Evolutionary conservation across 2,113 vertebrate species (phyloP).

Genomic region (Rhinogobius similis): DNA sequence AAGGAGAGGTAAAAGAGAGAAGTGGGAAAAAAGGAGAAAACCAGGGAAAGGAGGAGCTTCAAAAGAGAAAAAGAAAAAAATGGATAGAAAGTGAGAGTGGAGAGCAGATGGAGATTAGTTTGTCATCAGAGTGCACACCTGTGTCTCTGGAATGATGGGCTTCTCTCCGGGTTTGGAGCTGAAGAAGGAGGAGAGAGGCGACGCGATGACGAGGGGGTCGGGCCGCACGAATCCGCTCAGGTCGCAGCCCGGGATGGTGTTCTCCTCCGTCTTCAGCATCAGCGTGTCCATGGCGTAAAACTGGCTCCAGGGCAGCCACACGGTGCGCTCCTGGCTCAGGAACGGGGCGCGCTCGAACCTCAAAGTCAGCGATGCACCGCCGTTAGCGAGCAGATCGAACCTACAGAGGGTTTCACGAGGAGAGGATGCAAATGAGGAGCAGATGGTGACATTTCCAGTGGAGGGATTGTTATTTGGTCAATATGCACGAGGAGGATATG

Average conservation of each 20-base stretch:
- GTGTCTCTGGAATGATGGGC: conserved; percentile 96
- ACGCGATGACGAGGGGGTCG: conserved; percentile 95
- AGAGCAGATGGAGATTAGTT: no score
- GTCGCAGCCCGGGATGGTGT: conserved; percentile 98
- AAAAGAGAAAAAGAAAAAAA: conserved; percentile 48
- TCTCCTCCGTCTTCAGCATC: conserved; percentile 98
- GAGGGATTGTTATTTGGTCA: conserved; percentile 39
- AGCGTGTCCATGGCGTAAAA: conserved; percentile 99
- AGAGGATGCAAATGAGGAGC: conserved; percentile 65
- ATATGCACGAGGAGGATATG: conserved; percentile 14
- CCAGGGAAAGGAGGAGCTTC: conserved; percentile 35
- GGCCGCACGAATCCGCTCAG: conserved; percentile 95
- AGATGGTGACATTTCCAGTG: conserved; percentile 50
- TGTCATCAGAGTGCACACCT: conserved; percentile 80
- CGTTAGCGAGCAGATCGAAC: conserved; percentile 97
- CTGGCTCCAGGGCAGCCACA: conserved; percentile 97
- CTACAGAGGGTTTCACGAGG: conserved; percentile 76
- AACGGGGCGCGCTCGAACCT: conserved; percentile 96
- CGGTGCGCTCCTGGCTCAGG: conserved; percentile 95
- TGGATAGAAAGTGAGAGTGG: conserved; percentile 5
- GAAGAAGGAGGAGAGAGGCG: conserved; percentile 97
- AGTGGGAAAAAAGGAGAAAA: conserved; percentile 41
- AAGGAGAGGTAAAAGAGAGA: conserved; percentile 50
- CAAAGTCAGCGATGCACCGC: conserved; percentile 91
- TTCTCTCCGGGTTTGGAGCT: conserved; percentile 89